Evolutionary conservation across 2,113 vertebrate genomes (phyloP), one percentile per base, ranked within the genome.

Genomic region (Limanda limanda): DNA sequence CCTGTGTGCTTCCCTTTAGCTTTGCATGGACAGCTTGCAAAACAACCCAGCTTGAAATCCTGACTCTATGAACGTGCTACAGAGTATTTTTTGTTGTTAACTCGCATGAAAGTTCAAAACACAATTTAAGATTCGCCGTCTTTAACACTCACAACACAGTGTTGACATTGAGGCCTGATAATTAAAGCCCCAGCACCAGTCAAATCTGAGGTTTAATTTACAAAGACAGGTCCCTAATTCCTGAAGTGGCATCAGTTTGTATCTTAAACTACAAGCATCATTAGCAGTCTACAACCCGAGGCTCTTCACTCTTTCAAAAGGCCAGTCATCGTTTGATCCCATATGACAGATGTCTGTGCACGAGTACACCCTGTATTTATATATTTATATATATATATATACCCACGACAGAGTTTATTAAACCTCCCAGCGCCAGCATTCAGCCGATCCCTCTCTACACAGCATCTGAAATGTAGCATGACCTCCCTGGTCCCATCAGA

Each of bases 391-490:
- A 31, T 68, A 31, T 31, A 31, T 31, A 79, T 42, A 79, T 42
- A 76, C 37, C 73, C 80, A 66, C 59, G 40, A 79, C 85, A 87
- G 73, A 85, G 56, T 81, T 77, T 77, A 83, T 82, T 80, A 81
- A 85, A 86, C 82, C 76, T 84, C 69, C 60, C 73, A 65, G 75
- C 78, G 68, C 74, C 73, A 48, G 70, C 79, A 67, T 74, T 82
- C 75, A 73, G 54, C 62, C 48, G 10, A 73, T 83, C 71, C 70
- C 77, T 55, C 80, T 84, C 81, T 71, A 84, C 79, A 74, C 79
- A 74, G 81, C 81, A 83, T 87, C 79, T 86, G 84, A 91, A 92
- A 90, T 89, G 78, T 86, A 88, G 80, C 90, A 60, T 91, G 90
- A 93, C 91, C 91, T 90, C 84, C 91, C 45, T 61, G 83, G 80